These are phyloP conservation scores for Apis florea DNA, from an alignment of 1,140 invertebrate species.

Conservation along the genomic window DNA sequence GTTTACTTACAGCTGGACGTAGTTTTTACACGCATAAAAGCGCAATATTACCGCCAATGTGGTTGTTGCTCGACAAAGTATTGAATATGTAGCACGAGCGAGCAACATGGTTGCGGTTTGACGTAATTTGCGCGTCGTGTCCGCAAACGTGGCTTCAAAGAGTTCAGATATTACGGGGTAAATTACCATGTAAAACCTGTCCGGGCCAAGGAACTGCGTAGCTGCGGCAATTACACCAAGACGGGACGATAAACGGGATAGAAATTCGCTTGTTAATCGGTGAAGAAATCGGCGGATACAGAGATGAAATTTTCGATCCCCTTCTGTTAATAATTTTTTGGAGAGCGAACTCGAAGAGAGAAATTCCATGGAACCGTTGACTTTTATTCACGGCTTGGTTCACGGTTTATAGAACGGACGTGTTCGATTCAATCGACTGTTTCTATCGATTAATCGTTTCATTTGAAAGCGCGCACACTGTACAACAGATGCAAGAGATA, in stretches of 20 bases:
- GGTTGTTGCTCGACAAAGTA: constrained; percentile 26
- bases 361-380: background rate
- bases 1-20: background rate
- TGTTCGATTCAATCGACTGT: constrained; percentile 27
- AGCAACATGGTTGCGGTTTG: constrained; percentile 27
- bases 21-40: background rate
- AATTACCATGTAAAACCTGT: constrained; percentile 14
- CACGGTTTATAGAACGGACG: constrained; percentile 23
- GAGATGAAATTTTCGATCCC: constrained; percentile 12
- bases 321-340: too few relatives aligned
- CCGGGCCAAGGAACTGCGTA: background rate
- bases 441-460: constrained; percentile 42
- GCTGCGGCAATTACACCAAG: constrained; percentile 16
- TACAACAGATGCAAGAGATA: constrained; percentile 32
- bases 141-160: constrained; percentile 33
- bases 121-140: constrained; percentile 31
- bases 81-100: background rate
- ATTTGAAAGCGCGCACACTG: constrained; percentile 7
- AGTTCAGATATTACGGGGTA: constrained; percentile 26
- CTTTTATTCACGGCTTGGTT: constrained; percentile 28
- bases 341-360: background rate
- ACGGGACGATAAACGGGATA: background rate
- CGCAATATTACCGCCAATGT: background rate
- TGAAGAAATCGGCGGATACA: background rate
- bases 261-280: background rate